Conservation (phyloP, 1,140 invertebrate genomes). For the Drosophila ambigua region DNA sequence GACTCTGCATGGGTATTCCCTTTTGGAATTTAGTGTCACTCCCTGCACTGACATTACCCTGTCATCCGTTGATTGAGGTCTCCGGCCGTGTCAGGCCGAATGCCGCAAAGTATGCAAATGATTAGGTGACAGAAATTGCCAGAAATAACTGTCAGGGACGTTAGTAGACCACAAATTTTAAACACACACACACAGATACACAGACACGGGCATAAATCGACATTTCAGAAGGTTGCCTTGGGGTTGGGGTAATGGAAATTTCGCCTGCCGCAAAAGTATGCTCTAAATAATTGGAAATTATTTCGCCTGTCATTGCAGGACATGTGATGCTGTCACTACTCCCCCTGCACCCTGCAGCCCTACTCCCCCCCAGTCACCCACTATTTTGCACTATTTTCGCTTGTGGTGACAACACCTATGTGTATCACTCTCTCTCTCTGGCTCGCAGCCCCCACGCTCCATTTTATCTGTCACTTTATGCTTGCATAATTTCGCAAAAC, state of each 20-base stretch:
- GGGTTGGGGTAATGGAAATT: constrained; percentile 25
- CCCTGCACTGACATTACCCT: too few species aligned
- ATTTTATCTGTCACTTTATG: constrained; percentile 49
- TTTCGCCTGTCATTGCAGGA: constrained; percentile 55
- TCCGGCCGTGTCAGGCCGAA: constrained; percentile 13
- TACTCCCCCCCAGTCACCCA: not conserved
- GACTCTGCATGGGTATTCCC: too few species aligned
- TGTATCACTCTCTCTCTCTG: not conserved
- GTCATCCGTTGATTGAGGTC: too few species aligned
- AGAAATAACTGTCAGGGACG: constrained; percentile 37
- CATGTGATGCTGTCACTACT: constrained; percentile 33
- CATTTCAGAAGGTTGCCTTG: not conserved
- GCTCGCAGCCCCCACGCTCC: not conserved
- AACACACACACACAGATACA: constrained; percentile 31
- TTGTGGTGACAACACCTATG: constrained; percentile 29
- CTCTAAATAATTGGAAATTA: constrained; percentile 76
- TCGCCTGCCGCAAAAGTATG: constrained; percentile 54
- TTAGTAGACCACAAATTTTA: constrained; percentile 66
- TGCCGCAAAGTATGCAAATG: constrained; percentile 59
- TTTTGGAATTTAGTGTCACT: not conserved
- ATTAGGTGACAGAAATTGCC: constrained; percentile 61
- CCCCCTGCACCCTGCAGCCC: not conserved
- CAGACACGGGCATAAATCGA: not conserved
- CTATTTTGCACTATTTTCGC: too few species aligned
- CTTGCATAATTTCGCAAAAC: constrained; percentile 43